These are phyloP conservation scores for Apodemia mormo DNA, from an alignment of 2,888 invertebrate species.

Conservation along the genomic window DNA sequence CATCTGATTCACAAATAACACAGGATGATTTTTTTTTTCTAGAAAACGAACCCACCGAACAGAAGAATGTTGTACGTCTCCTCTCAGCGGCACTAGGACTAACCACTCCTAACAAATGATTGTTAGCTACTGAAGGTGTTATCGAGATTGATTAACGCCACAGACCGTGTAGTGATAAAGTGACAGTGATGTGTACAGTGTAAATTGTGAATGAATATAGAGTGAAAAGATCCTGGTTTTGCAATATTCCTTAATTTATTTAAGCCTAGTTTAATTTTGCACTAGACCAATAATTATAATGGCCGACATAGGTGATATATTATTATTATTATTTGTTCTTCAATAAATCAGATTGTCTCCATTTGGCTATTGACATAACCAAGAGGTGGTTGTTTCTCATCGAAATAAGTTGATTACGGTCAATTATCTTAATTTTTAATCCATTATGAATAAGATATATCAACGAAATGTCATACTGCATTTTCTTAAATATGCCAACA, in stretches of 20 bases:
- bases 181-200: conserved; percentile 21
- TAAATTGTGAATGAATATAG: conserved; percentile 6
- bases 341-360: too few species aligned
- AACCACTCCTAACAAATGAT: conserved; percentile 69
- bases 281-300: background rate
- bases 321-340: too few species aligned
- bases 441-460: too few species aligned
- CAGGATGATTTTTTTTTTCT: conserved; percentile 41
- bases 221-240: conserved; percentile 13
- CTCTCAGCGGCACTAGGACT: conserved; percentile 90
- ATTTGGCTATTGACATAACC: too few species aligned
- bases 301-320: background rate
- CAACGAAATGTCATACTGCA: too few species aligned
- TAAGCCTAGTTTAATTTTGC: conserved; percentile 11
- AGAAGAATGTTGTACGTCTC: conserved; percentile 89
- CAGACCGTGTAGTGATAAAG: conserved; percentile 36
- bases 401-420: too few species aligned
- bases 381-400: too few species aligned
- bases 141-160: conserved; percentile 43
- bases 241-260: conserved; percentile 13
- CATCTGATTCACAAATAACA: background rate
- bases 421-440: too few species aligned
- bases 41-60: conserved; percentile 88
- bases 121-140: conserved; percentile 37
- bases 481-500: too few species aligned